These are phyloP conservation scores for Lamproptera curius DNA, from an alignment of 2,888 invertebrate genomes.

Conservation along the genomic window DNA sequence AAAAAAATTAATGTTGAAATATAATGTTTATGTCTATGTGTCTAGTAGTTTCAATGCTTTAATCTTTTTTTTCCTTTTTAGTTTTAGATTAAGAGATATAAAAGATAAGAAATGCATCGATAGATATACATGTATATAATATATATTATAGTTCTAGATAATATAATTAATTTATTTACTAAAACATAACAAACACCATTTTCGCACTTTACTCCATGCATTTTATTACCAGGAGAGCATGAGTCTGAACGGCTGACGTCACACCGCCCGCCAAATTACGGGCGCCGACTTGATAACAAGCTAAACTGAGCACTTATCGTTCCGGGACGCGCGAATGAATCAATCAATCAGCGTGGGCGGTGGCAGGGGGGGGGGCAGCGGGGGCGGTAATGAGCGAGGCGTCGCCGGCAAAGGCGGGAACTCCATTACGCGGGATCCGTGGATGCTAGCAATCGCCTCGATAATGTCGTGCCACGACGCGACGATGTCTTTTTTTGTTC, in stretches of 20 bases:
- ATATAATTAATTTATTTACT: too few relatives aligned
- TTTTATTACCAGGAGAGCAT: constrained; percentile 6
- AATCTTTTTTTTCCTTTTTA: too few relatives aligned
- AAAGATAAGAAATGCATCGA: too few relatives aligned
- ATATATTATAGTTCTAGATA: too few relatives aligned
- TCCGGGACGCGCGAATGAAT: constrained; percentile 44
- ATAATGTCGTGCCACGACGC: neutral
- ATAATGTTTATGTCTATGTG: too few relatives aligned
- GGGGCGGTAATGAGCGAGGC: constrained; percentile 46
- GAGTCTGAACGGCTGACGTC: neutral
- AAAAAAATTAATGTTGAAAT: too few relatives aligned
- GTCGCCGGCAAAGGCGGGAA: constrained; percentile 24
- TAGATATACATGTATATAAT: too few relatives aligned
- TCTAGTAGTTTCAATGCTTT: too few relatives aligned
- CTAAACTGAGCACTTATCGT: constrained; percentile 57
- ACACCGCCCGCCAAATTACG: constrained; percentile 23
- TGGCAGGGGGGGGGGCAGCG: constrained; percentile 26
- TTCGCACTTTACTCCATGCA: too few relatives aligned
- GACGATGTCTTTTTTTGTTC: too few relatives aligned
- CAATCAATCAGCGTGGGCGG: constrained; percentile 47
- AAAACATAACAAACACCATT: too few relatives aligned
- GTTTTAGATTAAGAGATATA: too few relatives aligned
- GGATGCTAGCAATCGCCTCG: constrained; percentile 18
- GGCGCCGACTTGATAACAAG: constrained; percentile 46
- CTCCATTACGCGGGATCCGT: constrained; percentile 24